phyloP scores from a whole-genome alignment of 2,797 vertebrate species.

The Acanthopagrus latus region DNA sequence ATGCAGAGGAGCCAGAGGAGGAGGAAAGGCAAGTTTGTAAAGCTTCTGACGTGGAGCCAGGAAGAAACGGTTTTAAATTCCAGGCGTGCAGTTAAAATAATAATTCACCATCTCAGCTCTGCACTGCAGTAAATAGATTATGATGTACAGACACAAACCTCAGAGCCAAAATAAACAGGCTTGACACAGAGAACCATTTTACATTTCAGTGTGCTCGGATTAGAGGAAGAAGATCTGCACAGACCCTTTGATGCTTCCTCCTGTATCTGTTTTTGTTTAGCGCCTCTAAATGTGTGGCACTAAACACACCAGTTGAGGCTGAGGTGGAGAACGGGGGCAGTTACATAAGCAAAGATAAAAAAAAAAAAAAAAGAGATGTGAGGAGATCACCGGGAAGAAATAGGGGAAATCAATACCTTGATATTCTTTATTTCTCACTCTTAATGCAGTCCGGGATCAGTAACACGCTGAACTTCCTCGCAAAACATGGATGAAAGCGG shows the following conservation, averaged over 20 bases:
- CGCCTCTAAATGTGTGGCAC: constrained; percentile 54
- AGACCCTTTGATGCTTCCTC: constrained; percentile 60
- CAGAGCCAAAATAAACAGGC: constrained; percentile 67
- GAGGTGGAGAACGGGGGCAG: constrained; percentile 73
- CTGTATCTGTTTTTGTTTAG: constrained; percentile 59
- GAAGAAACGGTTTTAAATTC: constrained; percentile 54
- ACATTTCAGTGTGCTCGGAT: constrained; percentile 70
- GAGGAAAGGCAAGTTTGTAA: constrained; percentile 53
- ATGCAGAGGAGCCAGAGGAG: constrained; percentile 43
- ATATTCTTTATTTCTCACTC: constrained; percentile 63
- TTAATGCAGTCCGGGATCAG: constrained; percentile 62
- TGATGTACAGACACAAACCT: constrained; percentile 68
- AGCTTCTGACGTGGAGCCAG: constrained; percentile 64
- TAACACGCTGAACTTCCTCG: constrained; percentile 54
- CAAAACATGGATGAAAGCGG: constrained; percentile 32
- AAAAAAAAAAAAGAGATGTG: constrained; percentile 41
- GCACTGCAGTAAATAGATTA: constrained; percentile 74
- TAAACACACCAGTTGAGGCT: constrained; percentile 56
- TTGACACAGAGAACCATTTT: constrained; percentile 61
- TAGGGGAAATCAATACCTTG: constrained; percentile 61
- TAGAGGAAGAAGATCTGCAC: constrained; percentile 65
- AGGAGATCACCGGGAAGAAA: constrained; percentile 61
- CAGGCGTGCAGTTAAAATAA: constrained; percentile 55
- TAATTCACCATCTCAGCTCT: constrained; percentile 66
- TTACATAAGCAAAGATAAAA: constrained; percentile 79